Base-by-base conservation (phyloP, 1,140 invertebrate species). In the Lasaia peninsularis region DNA sequence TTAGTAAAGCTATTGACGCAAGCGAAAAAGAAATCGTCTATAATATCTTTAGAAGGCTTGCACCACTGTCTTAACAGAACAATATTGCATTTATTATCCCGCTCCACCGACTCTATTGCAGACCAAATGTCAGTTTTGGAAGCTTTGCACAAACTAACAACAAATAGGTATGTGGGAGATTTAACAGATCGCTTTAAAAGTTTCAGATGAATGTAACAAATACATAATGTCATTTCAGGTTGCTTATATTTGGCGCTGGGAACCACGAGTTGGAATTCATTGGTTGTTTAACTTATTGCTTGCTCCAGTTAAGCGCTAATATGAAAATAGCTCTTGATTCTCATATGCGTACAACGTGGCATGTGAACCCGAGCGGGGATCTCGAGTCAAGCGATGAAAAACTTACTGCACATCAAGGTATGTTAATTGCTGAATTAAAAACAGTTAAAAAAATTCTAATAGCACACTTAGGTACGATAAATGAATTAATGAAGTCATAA, bases 241-340 rank as follows among this genome's bases (percentile, higher is more conserved):
- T 95, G 56, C 89, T 99, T 0, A 94, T 99, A 44, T 98, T 99
- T 80, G 97, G 97, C 11, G 95, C 97, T 37, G 96, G 96, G 8
- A 99, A 99, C 88, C 96, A 97, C 75, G 97, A 99, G 78, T 86
- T 96, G 32, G 97, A 99, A 76, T 99, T 99, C 78, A 95, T 99
- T 58, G 97, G 96, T 1, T 98, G 98, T 79, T 89, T 99, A 3
- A 97, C 96, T 9, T 98, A 98, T 80, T 98, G 98, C 82, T 89
- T 99, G n/a, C 89, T 99, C 8, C 97, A 98, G 88, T 81, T 99
- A 2, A 98, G 96, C 20, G 94, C 96, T 1, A 96, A 97, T 71
- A 95, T 97, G 91, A 96, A 95, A 76, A 96, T 96, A 37, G 93
- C 94, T 75, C 82, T 96, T 1, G 95, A 97, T 64, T 92, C 92